A percentile compares a stretch with the other conserved stretches of the same genome.
Evolutionary conservation across 2,797 vertebrate genomes (phyloP).

Genomic region (Gymnopithys bicolor): DNA sequence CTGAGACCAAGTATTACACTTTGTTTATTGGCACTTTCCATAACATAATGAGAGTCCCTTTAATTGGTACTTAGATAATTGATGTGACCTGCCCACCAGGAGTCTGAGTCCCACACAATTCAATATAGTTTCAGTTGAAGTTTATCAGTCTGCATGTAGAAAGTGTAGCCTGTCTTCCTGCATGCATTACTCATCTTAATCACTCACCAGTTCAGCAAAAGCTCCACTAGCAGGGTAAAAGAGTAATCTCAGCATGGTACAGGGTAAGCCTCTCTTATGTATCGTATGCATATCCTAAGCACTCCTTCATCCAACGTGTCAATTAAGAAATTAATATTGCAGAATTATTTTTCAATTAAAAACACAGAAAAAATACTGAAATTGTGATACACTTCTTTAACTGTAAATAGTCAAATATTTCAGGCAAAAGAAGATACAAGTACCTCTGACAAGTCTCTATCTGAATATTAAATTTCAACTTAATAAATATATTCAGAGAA

Average conservation of each 20-base stretch:
- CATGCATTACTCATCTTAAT: rapidly evolving
- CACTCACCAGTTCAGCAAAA: neutral
- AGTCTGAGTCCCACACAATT: neutral
- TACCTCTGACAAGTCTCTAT: neutral
- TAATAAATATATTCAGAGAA: conserved; percentile 21
- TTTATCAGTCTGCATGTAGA: rapidly evolving
- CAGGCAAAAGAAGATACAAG: neutral
- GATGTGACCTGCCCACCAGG: neutral
- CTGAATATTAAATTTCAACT: conserved; percentile 13
- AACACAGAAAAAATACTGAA: neutral
- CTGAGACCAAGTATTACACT: neutral
- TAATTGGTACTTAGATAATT: neutral
- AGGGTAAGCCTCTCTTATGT: neutral
- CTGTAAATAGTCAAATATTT: neutral
- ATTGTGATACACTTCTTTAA: neutral
- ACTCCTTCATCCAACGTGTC: neutral
- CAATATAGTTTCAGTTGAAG: neutral
- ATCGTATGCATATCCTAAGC: neutral
- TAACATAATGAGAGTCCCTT: neutral
- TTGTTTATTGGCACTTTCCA: neutral
- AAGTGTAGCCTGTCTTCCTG: neutral
- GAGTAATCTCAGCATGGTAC: neutral
- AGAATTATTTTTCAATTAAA: neutral
- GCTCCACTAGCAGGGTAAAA: neutral
- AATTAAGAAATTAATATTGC: neutral